A percentile compares a stretch with the other conserved stretches of the same genome.
These are phyloP conservation scores for Halocaridina rubra DNA, from an alignment of 2,888 invertebrate genomes.

Conservation along the genomic window DNA sequence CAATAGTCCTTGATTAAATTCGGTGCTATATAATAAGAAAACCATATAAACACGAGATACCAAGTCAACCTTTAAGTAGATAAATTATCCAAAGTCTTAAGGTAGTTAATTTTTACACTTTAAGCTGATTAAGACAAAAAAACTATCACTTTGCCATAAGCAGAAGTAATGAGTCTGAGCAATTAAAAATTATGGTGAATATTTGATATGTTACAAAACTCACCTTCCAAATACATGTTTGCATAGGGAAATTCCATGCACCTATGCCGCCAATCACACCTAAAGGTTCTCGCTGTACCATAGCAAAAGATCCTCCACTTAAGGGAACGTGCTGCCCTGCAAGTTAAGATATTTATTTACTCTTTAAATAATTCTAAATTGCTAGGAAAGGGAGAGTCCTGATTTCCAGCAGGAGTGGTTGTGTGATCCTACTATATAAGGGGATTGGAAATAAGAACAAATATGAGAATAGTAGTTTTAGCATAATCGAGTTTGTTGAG, in stretches of 20 bases:
- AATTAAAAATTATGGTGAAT: no score
- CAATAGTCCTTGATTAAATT: no score
- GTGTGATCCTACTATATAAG: not conserved
- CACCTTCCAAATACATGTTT: conserved; percentile 68
- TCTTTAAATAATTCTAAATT: not conserved
- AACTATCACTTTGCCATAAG: no score
- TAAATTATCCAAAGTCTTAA: no score
- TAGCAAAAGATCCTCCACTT: conserved; percentile 70
- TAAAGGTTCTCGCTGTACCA: conserved; percentile 71
- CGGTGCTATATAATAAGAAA: no score
- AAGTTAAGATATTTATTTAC: conserved; percentile 47
- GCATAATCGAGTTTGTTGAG: no score
- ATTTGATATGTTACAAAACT: no score
- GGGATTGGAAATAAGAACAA: not conserved
- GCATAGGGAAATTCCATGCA: conserved; percentile 75
- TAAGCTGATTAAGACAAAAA: no score
- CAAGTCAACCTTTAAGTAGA: no score
- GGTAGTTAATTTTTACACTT: no score
- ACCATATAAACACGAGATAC: no score
- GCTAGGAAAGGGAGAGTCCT: not conserved
- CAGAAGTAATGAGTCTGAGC: no score
- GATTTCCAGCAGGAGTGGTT: not conserved
- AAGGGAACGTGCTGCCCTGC: conserved; percentile 70
- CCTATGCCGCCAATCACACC: conserved; percentile 73
- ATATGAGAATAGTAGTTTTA: not conserved